These are phyloP conservation scores for Catostylus mosaicus DNA, from an alignment of 30 jellyfish, hydroid and myxozoan genomes.

Conservation along the genomic window DNA sequence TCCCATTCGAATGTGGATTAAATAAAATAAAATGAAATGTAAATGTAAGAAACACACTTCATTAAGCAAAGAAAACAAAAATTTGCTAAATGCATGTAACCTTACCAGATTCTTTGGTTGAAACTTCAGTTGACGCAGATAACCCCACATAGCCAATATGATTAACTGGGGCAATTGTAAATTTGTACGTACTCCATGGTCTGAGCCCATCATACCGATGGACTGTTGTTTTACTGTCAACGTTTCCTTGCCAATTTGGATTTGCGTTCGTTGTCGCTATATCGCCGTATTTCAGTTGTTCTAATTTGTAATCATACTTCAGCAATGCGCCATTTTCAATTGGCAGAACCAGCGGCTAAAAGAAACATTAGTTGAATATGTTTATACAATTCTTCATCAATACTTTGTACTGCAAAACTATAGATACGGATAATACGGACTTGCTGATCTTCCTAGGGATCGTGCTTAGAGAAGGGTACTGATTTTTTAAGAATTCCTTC, in stretches of 20 bases:
- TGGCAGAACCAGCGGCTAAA: conserved; percentile 26
- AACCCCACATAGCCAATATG: background rate
- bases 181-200: conserved; percentile 50
- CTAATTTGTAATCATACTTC: conserved; percentile 12
- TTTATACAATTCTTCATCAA: too few relatives aligned
- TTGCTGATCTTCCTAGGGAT: too few relatives aligned
- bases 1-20: too few relatives aligned
- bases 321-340: conserved; percentile 23
- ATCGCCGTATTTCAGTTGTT: conserved; percentile 17
- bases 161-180: conserved; percentile 12
- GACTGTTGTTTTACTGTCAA: conserved; percentile 1
- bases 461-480: too few relatives aligned
- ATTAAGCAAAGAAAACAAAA: too few relatives aligned
- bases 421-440: too few relatives aligned
- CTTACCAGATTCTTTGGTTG: conserved; percentile 55
- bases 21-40: too few relatives aligned
- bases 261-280: background rate
- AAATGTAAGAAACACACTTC: too few relatives aligned
- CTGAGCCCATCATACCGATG: conserved; percentile 7
- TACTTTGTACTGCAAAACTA: too few relatives aligned
- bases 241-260: background rate
- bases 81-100: too few relatives aligned
- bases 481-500: too few relatives aligned
- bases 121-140: background rate
- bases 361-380: background rate